These are phyloP conservation scores for Lamprologus speciosus DNA, from an alignment of 2,113 vertebrate species.

Conservation along the genomic window DNA sequence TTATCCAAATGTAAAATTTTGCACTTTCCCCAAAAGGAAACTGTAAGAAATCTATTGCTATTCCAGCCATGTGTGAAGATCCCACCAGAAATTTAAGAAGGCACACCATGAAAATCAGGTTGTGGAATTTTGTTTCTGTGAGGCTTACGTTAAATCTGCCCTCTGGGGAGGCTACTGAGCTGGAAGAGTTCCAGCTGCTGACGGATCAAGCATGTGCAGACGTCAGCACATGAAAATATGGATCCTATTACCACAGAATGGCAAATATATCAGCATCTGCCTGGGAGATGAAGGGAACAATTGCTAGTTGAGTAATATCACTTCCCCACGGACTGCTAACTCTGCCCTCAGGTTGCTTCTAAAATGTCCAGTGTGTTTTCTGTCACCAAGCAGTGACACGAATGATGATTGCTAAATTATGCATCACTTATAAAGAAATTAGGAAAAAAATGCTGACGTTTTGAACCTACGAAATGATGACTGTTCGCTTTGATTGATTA, in stretches of 20 bases:
- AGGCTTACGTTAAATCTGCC: slow-evolving; percentile 33
- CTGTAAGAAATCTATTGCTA: background rate
- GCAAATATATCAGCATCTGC: slow-evolving; percentile 50
- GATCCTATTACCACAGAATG: slow-evolving; percentile 50
- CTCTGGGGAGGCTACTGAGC: slow-evolving; percentile 31
- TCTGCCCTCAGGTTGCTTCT: slow-evolving; percentile 33
- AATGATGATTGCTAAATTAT: slow-evolving; percentile 28
- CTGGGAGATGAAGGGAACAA: slow-evolving; percentile 46
- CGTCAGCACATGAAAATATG: slow-evolving; percentile 53
- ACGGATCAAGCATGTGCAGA: slow-evolving; percentile 37
- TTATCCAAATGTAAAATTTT: slow-evolving; percentile 10
- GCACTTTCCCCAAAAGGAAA: background rate
- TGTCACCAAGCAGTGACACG: background rate
- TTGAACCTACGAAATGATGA: background rate
- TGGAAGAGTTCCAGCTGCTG: slow-evolving; percentile 36
- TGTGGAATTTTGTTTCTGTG: slow-evolving; percentile 14
- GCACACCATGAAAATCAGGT: slow-evolving; percentile 16
- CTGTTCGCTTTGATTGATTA: background rate
- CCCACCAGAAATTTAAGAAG: slow-evolving; percentile 1
- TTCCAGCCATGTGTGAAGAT: slow-evolving; percentile 1
- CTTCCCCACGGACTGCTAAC: slow-evolving; percentile 22
- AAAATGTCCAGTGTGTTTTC: slow-evolving; percentile 32
- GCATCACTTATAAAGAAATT: slow-evolving; percentile 5
- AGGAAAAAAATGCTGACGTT: background rate
- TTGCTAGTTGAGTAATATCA: slow-evolving; percentile 47